A percentile compares a stretch with the other conserved stretches of the same genome.
Conservation (phyloP, 2,888 invertebrate species). For the Apodemia mormo region DNA sequence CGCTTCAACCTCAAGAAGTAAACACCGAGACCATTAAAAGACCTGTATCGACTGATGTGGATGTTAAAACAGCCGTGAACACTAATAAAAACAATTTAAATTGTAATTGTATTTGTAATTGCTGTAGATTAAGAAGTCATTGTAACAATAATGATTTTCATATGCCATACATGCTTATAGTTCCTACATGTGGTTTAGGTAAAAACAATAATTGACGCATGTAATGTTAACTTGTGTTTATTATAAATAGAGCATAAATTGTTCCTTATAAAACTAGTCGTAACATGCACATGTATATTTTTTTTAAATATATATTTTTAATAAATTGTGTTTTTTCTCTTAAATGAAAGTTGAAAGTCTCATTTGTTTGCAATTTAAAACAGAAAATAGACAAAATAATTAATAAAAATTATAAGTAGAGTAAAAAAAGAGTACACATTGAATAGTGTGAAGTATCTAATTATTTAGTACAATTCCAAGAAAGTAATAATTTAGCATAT, state of each 20-base stretch:
- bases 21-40: neutral
- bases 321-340: too few relatives aligned
- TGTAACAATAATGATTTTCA: slow-evolving; percentile 3
- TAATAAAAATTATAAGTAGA: too few relatives aligned
- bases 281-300: too few relatives aligned
- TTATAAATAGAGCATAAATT: neutral
- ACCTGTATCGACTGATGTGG: neutral
- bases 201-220: neutral
- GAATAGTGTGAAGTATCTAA: too few relatives aligned
- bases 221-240: neutral
- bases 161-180: slow-evolving; percentile 6
- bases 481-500: too few relatives aligned
- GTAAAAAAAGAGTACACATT: too few relatives aligned
- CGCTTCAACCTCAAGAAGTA: neutral
- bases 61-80: neutral
- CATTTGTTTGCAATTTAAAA: too few relatives aligned
- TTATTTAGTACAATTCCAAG: too few relatives aligned
- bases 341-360: too few relatives aligned
- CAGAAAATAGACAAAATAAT: too few relatives aligned
- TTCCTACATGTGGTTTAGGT: slow-evolving; percentile 8
- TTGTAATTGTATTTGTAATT: slow-evolving; percentile 15
- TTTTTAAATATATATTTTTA: too few relatives aligned
- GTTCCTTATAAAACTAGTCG: too few relatives aligned
- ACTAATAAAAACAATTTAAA: neutral
- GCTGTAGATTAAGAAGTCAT: neutral